Evolutionary conservation across 1,140 invertebrate species (phyloP).

Genomic region (Sarcophaga peregrina): DNA sequence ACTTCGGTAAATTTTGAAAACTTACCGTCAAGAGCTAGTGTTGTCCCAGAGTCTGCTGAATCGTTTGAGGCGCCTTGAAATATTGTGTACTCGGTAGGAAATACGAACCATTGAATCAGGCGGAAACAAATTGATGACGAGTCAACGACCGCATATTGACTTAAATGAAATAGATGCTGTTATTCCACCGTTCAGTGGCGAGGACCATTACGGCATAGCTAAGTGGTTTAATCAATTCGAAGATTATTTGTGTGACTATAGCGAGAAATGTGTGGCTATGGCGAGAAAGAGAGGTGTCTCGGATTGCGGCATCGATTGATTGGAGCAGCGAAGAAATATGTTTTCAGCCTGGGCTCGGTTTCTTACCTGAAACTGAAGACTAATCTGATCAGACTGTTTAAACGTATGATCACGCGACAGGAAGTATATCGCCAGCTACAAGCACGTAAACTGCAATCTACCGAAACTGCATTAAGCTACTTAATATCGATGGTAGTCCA

Average conservation of each 20-base stretch:
- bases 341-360: constrained; percentile 1
- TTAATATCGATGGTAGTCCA: constrained; percentile 14
- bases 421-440: constrained; percentile 30
- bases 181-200: constrained; percentile 27
- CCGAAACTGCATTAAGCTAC: constrained; percentile 14
- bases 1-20: not conserved
- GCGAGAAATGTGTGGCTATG: not conserved
- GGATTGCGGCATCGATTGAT: not conserved
- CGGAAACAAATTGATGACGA: too few relatives aligned
- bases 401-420: not conserved
- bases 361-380: not conserved
- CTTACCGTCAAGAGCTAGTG: not conserved
- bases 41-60: not conserved
- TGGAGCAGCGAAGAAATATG: constrained; percentile 19
- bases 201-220: constrained; percentile 20
- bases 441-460: not conserved
- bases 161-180: not conserved
- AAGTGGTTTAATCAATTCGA: constrained; percentile 38
- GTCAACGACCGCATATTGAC: not conserved
- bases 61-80: too few relatives aligned
- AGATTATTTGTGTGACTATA: too few relatives aligned
- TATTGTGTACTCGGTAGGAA: too few relatives aligned
- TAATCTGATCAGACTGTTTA: not conserved
- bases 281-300: not conserved
- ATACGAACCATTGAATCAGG: too few relatives aligned